Percentiles rank a stretch among this genome's conserved stretches.
These are phyloP conservation scores for Spisula subtruncata DNA, from an alignment of 2,888 invertebrate genomes.

Conservation along the genomic window DNA sequence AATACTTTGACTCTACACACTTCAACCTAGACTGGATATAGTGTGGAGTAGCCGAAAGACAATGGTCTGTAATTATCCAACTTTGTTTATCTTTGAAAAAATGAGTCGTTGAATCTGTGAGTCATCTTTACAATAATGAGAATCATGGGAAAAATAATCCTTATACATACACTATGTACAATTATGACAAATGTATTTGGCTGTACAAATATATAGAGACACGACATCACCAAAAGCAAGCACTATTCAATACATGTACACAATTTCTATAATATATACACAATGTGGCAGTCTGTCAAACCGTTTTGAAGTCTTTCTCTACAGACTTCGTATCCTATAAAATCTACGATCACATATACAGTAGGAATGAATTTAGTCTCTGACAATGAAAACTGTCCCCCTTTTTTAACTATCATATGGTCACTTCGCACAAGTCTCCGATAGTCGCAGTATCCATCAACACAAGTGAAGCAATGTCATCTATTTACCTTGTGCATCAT, in stretches of 20 bases:
- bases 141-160: conserved; percentile 27
- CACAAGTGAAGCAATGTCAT: not conserved
- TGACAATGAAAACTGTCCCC: not conserved
- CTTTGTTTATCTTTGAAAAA: conserved; percentile 18
- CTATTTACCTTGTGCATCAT: not conserved
- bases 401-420: not conserved
- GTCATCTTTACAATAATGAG: conserved; percentile 50
- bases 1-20: not conserved
- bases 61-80: conserved; percentile 44
- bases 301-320: not conserved
- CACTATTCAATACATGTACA: conserved; percentile 2
- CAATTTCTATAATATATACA: not conserved
- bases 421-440: not conserved
- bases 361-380: not conserved
- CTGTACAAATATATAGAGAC: conserved; percentile 14
- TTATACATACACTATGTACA: conserved; percentile 23
- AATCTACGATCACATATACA: not conserved
- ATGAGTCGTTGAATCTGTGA: conserved; percentile 59
- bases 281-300: not conserved
- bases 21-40: not conserved
- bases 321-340: not conserved
- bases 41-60: conserved; percentile 56
- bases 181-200: not conserved
- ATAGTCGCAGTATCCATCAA: not conserved
- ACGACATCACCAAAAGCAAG: conserved; percentile 19